These are phyloP conservation scores for Pachyuromys duprasi DNA, from an alignment of 2,797 vertebrate genomes.

Conservation along the genomic window DNA sequence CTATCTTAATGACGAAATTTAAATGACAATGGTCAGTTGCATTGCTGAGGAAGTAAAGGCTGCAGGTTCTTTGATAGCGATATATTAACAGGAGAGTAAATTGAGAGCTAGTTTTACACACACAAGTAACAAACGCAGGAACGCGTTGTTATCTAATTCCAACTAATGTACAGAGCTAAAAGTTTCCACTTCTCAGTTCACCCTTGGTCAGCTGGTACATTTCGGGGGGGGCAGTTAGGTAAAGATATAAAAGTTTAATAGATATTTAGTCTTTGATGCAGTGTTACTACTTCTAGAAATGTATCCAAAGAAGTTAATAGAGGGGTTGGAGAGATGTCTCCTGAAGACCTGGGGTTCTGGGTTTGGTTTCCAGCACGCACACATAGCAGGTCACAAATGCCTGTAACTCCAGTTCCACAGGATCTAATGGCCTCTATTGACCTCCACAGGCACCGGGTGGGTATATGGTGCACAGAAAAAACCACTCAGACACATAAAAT, in stretches of 20 bases:
- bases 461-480: not conserved
- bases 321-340: too few relatives aligned
- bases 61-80: not conserved
- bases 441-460: too few relatives aligned
- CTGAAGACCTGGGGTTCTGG: not conserved
- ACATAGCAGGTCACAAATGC: not conserved
- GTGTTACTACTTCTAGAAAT: not conserved
- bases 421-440: not conserved
- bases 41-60: not conserved
- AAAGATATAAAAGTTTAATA: conserved; percentile 18
- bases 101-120: not conserved
- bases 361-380: not conserved
- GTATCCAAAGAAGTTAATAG: not conserved
- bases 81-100: not conserved
- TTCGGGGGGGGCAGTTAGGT: conserved; percentile 16
- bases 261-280: not conserved
- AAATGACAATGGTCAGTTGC: not conserved
- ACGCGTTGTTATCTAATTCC: not conserved
- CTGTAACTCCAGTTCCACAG: not conserved
- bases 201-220: not conserved
- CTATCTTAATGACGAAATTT: not conserved
- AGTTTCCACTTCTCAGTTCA: not conserved
- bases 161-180: not conserved
- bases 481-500: not conserved
- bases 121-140: not conserved